Conservation (phyloP, 2,797 vertebrate genomes). For the Hirundo rustica region DNA sequence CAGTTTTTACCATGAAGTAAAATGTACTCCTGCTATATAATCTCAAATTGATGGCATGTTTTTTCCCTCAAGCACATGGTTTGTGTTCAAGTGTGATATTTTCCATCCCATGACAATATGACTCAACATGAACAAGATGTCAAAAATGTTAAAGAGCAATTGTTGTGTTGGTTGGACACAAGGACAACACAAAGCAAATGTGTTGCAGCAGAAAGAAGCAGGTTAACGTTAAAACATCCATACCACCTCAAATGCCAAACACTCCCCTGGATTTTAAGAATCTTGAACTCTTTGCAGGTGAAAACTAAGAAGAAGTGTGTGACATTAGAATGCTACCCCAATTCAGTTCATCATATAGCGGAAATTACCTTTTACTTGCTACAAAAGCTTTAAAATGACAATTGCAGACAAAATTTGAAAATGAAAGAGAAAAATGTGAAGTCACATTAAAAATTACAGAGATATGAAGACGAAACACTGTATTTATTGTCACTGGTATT, state of each 20-base stretch:
- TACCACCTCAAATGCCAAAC: background rate
- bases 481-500: background rate
- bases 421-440: background rate
- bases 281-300: background rate
- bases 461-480: background rate
- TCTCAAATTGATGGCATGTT: background rate
- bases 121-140: background rate
- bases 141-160: background rate
- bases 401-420: background rate
- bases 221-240: background rate
- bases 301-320: background rate
- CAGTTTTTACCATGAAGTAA: background rate
- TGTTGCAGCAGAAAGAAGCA: background rate
- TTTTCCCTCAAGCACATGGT: background rate
- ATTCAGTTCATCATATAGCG: background rate
- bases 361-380: background rate
- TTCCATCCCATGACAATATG: background rate
- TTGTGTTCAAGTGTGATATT: background rate
- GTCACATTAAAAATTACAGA: background rate
- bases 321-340: background rate
- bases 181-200: background rate
- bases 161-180: background rate
- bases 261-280: background rate
- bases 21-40: background rate
- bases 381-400: background rate